Conservation (phyloP, 1,140 invertebrate species). For the Mamestra configurata region DNA sequence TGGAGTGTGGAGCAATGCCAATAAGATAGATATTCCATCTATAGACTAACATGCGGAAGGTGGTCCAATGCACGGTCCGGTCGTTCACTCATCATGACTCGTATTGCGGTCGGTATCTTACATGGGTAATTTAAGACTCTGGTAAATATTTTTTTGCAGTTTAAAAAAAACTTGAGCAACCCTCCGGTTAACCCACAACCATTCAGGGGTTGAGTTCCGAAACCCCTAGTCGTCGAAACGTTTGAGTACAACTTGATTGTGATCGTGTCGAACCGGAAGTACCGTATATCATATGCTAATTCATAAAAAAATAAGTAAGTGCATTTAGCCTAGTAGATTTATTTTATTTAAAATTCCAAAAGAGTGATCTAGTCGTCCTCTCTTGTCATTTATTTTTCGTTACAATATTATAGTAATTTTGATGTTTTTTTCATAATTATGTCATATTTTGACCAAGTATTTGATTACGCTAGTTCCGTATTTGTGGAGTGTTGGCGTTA, state of each 20-base stretch:
- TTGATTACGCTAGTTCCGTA: conserved; percentile 51
- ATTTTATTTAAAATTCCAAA: conserved; percentile 67
- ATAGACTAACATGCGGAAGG: conserved; percentile 7
- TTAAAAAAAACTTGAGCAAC: background rate
- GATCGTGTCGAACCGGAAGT: too few species aligned
- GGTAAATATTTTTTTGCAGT: too few species aligned
- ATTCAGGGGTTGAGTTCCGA: too few species aligned
- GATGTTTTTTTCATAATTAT: conserved; percentile 77
- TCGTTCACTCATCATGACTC: conserved; percentile 16
- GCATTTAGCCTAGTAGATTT: conserved; percentile 71
- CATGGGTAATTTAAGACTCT: background rate
- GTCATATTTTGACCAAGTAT: conserved; percentile 78
- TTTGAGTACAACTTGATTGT: too few species aligned
- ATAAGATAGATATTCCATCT: conserved; percentile 13
- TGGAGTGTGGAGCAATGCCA: conserved; percentile 42
- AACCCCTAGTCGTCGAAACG: too few species aligned
- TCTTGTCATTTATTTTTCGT: conserved; percentile 54
- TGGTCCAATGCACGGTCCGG: background rate
- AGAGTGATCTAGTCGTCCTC: conserved; percentile 66
- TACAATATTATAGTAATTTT: conserved; percentile 58
- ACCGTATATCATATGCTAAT: too few species aligned
- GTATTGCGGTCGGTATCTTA: background rate
- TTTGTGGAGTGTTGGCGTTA: conserved; percentile 54
- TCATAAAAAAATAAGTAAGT: background rate
- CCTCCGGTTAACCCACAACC: too few species aligned